Base-by-base conservation (phyloP, 2,888 invertebrate genomes). In the Sthenelais limicola region DNA sequence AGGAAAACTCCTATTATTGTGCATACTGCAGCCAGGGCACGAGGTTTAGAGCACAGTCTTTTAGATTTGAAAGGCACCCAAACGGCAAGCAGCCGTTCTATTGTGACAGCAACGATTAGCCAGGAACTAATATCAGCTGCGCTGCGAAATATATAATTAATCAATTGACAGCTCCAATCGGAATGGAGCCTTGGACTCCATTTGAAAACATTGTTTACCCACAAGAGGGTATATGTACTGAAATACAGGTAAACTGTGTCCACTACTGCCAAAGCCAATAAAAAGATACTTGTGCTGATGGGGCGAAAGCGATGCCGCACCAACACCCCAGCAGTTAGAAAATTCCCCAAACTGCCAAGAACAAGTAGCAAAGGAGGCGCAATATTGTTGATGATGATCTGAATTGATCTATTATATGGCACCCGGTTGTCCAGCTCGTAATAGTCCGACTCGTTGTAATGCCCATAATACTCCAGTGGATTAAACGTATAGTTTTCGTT, bases 41-140 rank as follows among this genome's bases (percentile, higher is more conserved):
- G 4, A 21, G 58, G 58, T 35, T 38, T 18, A 18, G 58, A 58
- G 24, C 58, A 58, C 9, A 58, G n/a, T 3, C 33, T 38, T 21
- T 58, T 58, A 21, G 58, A 33, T 4, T 38, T 18, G 21, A 58
- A 58, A 4, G 58, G 58, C 7, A 35, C 5, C 21, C 58, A 58
- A n/a, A 58, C 58, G 3, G 58, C 58, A 4, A 58, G 58, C 4
- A 58, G 35, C 35, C 58, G 58, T 38, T 58, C 58, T 4, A 58
- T 33, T 5, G 58, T 58, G 24, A 58, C 58, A 7, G 58, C 58
- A 9, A 58, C 58, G 4, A 58, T 38, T 9, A 58, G 35, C 58
- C 58, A 58, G 12, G 58, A 58, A 35, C 58, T 58, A 3, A 58
- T 4, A 58, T 58, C 58, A 5, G 58, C 58, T 3, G 58, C 58